Conservation (phyloP, 2,888 invertebrate species). For the Hylaea fasciaria region DNA sequence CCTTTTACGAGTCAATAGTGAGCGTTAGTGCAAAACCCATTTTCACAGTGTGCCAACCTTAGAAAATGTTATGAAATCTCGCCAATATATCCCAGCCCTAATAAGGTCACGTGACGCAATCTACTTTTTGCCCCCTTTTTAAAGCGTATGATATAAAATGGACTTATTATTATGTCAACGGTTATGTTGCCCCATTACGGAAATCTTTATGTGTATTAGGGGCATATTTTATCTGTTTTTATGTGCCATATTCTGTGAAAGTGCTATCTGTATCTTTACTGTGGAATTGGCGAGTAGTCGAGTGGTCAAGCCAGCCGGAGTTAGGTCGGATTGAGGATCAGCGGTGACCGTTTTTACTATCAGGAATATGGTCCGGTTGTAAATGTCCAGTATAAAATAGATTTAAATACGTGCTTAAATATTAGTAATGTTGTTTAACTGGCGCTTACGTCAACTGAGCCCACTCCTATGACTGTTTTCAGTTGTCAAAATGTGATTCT, state of each 20-base stretch:
- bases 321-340: neutral
- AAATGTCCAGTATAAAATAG: no score
- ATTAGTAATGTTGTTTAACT: no score
- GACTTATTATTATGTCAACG: slow-evolving; percentile 28
- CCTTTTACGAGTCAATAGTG: no score
- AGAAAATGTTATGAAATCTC: no score
- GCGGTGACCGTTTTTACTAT: slow-evolving; percentile 6
- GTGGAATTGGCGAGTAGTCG: slow-evolving; percentile 14
- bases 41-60: no score
- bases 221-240: slow-evolving; percentile 31
- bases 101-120: neutral
- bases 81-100: slow-evolving; percentile 7
- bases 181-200: slow-evolving; percentile 32
- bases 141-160: slow-evolving; percentile 23
- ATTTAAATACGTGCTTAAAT: slow-evolving; percentile 12
- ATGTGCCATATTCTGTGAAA: slow-evolving; percentile 31
- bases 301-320: neutral
- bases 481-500: no score
- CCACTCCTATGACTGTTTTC: no score
- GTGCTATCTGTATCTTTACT: slow-evolving; percentile 34
- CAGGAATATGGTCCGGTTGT: slow-evolving; percentile 11
- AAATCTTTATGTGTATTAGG: slow-evolving; percentile 26
- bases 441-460: no score
- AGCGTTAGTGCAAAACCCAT: no score
- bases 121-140: slow-evolving; percentile 14